Conservation (phyloP, 2,888 invertebrate species). For the Clunio marinus region DNA sequence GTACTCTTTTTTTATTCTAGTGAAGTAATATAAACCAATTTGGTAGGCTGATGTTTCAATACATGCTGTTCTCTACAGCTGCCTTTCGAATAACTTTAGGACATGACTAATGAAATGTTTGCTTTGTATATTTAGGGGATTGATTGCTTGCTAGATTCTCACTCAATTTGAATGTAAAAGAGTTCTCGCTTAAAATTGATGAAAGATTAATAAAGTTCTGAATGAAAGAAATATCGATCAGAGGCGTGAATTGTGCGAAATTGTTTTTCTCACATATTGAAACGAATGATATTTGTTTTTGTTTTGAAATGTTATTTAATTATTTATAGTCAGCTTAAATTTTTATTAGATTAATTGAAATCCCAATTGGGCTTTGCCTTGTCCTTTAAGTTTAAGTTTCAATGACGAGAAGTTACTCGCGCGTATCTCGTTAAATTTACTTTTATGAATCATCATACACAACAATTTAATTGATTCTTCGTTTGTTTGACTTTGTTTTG, state of each 20-base stretch:
- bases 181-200: too few species aligned
- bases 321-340: not conserved
- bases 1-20: too few species aligned
- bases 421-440: not conserved
- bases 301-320: constrained; percentile 15
- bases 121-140: too few species aligned
- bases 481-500: constrained; percentile 1
- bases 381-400: constrained; percentile 13
- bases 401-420: not conserved
- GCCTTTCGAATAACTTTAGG: not conserved
- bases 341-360: constrained; percentile 3
- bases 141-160: too few species aligned
- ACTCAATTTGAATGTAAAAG: too few species aligned
- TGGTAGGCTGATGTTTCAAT: constrained; percentile 10
- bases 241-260: constrained; percentile 15
- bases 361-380: not conserved
- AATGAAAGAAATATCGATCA: constrained; percentile 20
- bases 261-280: constrained; percentile 12
- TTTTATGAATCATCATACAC: not conserved
- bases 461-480: constrained; percentile 8
- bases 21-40: not conserved
- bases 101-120: constrained; percentile 19
- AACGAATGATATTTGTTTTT: not conserved
- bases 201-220: too few species aligned
- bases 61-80: not conserved